Evolutionary conservation across 2,888 invertebrate genomes (phyloP), one percentile per base, ranked within the genome.

Genomic region (Tipula confusa): DNA sequence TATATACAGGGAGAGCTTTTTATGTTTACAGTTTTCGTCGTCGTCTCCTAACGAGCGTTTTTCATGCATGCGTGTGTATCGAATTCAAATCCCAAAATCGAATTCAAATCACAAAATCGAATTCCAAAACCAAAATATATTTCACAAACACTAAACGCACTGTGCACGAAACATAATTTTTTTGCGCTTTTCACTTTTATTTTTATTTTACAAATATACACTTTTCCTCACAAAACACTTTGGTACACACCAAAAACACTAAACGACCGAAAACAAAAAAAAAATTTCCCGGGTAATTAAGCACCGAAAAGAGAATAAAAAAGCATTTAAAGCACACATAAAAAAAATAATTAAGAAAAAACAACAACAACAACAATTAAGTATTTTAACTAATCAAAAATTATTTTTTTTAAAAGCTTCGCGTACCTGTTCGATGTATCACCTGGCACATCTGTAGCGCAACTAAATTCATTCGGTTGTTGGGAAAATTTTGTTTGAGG

Each of bases 401-500:
- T n/a, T n/a, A n/a, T n/a, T n/a, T n/a, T n/a, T 64, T 24, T 24
- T 24, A 24, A 64, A 64, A 64, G 64, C 64, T 64, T 79, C 83
- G 84, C 84, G 84, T 86, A 86, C 86, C 86, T 86, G 85, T 84
- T 84, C 82, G 83, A 36, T 84, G 84, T 84, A 83, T 84, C 85
- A 86, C 85, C 85, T 84, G 85, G 84, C 83, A 84, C 84, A 84
- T 84, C 84, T 84, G 82, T 84, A 83, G 83, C 83, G 83, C 84
- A 83, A 85, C 85, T 85, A 82, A 83, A 15, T 48, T 24, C 36
- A 83, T 82, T 82, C 38, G 38, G 29, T 29, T 82, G 82, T 24
- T 31, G 82, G 18, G 24, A 43, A 82, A 36, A 38, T 82, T 82
- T 82, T 38, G 29, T 29, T n/a, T 83, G 29, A 13, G 28, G 28